Evolutionary conservation across 2,113 vertebrate genomes (phyloP), one percentile per base, ranked within the genome.

Genomic region (Pagrus major): DNA sequence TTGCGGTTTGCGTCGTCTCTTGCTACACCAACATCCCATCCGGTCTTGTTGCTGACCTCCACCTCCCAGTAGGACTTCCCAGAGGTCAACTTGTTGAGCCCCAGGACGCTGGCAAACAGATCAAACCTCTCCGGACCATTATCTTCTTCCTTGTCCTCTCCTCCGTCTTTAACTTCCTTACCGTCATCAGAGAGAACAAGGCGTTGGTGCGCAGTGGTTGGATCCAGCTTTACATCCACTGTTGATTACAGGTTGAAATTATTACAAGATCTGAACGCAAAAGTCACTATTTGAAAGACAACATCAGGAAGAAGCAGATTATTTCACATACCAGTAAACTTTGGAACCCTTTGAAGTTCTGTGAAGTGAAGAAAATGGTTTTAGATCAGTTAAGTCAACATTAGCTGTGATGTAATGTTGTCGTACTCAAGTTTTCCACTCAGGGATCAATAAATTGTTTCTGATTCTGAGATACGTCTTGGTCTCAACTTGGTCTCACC

Each of bases 61-160:
- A 95, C 93, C 68, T 93, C 93, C 94, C 94, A 95, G 78, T 92
- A 95, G 0, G 86, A 83, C 47, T 35, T 93, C 29, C 92, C 88
- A 0, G 72, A 67, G 11, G 2, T 69, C 31, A 94, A 63, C 0
- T 7, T 12, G 61, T 87, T 76, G 31, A 49, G 2, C 15, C 85
- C 94, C 63, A 95, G 61, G n/a, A 94, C 6, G 4, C 91, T 88
- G n/a, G 60, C 27, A 4, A 88, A 90, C 0, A 67, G 1, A 29
- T 94, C 86, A 8, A 93, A 95, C 64, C 92, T 92, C 35, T 69
- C 55, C 0, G 85, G 18, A 3, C 31, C 1, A 12, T 59, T 74
- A 0, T 60, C 52, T 8, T 80, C 64, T 31, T 80, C 5, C 11
- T 66, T 60, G 0, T 47, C 21, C 14, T 76, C 42, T 2, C 76